Evolutionary conservation across 2,888 invertebrate species (phyloP).

Genomic region (Lepidocyrtinus sp.): DNA sequence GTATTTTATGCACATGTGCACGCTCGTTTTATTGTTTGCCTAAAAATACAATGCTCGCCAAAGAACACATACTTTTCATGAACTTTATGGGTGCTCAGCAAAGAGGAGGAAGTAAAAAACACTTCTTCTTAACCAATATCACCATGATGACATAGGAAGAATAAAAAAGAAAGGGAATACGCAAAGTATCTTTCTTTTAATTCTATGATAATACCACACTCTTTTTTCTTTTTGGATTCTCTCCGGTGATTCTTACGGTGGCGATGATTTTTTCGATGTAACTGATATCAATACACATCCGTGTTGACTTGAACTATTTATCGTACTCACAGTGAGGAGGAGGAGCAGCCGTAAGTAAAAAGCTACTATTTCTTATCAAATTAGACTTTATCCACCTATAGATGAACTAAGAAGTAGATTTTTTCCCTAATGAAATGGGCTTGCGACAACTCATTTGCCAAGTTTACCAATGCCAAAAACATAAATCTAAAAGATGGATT

Average conservation of each 20-base stretch:
- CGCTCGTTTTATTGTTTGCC: slow-evolving; percentile 47
- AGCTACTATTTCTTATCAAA: neutral
- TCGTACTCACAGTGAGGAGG: slow-evolving; percentile 51
- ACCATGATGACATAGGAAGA: slow-evolving; percentile 20
- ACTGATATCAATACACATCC: slow-evolving; percentile 56
- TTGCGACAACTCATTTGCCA: slow-evolving; percentile 48
- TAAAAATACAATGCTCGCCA: neutral
- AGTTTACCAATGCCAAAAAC: slow-evolving; percentile 56
- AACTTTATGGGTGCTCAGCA: neutral
- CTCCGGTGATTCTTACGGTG: slow-evolving; percentile 55
- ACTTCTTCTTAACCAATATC: neutral
- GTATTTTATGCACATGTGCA: slow-evolving; percentile 41
- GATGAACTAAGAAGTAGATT: neutral
- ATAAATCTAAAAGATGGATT: slow-evolving; percentile 42
- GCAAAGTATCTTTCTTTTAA: neutral
- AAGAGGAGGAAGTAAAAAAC: neutral
- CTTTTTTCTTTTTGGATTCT: slow-evolving; percentile 42
- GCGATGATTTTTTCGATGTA: slow-evolving; percentile 54
- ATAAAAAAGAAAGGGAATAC: slow-evolving; percentile 30
- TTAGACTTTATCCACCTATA: neutral
- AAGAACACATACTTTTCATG: neutral
- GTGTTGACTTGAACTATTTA: slow-evolving; percentile 41
- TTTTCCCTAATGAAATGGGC: neutral
- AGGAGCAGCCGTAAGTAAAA: slow-evolving; percentile 55
- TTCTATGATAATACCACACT: slow-evolving; percentile 37